Percentiles rank a stretch among this genome's conserved stretches.
Conservation (phyloP, 1,140 invertebrate genomes). For the Cyphomyrmex costatus region DNA sequence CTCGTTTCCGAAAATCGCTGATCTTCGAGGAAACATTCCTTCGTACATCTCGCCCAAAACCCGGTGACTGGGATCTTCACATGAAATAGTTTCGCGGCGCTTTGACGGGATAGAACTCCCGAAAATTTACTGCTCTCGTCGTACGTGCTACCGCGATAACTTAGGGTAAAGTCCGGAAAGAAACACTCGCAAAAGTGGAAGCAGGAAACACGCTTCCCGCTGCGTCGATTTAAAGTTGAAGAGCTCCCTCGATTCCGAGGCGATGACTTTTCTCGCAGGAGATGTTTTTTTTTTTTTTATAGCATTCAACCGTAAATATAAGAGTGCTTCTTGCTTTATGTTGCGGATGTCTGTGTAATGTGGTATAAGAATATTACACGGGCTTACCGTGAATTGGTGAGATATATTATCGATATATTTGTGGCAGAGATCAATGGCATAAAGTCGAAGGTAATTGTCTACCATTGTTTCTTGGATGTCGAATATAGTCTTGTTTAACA, state of each 20-base stretch:
- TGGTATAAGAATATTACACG: not conserved
- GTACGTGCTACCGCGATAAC: slow-evolving; percentile 75
- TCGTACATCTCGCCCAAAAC: slow-evolving; percentile 25
- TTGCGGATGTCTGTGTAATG: not conserved
- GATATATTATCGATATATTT: not conserved
- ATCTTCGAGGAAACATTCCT: slow-evolving; percentile 69
- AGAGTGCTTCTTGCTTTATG: slow-evolving; percentile 1
- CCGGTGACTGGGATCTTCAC: slow-evolving; percentile 49
- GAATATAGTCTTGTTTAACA: too few species aligned
- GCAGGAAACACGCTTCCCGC: slow-evolving; percentile 28
- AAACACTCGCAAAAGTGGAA: not conserved
- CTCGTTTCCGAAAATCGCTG: slow-evolving; percentile 75
- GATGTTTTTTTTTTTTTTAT: slow-evolving; percentile 54
- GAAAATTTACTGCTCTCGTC: slow-evolving; percentile 72
- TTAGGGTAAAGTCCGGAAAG: slow-evolving; percentile 36
- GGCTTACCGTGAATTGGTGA: not conserved
- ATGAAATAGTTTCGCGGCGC: slow-evolving; percentile 72
- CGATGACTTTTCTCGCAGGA: slow-evolving; percentile 28
- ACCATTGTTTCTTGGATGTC: too few species aligned
- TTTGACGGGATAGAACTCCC: slow-evolving; percentile 66
- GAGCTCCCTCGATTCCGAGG: slow-evolving; percentile 47
- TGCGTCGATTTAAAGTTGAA: slow-evolving; percentile 72
- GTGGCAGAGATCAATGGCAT: not conserved
- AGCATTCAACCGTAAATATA: slow-evolving; percentile 6
- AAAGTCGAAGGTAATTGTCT: not conserved